Conservation (phyloP, 2,888 invertebrate species). For the Lumbricus terrestris region DNA sequence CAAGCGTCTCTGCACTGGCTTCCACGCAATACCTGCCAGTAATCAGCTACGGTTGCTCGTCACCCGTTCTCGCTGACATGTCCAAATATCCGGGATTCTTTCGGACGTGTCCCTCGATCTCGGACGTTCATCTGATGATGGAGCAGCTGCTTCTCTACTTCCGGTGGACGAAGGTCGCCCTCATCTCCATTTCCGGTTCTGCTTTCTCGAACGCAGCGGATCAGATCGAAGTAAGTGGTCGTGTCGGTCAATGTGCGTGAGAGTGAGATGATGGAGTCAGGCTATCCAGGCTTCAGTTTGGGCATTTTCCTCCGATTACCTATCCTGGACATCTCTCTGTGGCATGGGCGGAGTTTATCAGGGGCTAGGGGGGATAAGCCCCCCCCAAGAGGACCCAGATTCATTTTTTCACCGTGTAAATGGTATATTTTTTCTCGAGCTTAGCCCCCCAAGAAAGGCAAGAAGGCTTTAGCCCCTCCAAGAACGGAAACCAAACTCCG, state of each 20-base stretch:
- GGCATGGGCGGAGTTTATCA: too few relatives aligned
- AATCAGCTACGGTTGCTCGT: not conserved
- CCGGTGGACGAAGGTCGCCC: not conserved
- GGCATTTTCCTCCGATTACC: not conserved
- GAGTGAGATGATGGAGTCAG: not conserved
- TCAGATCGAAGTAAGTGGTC: not conserved
- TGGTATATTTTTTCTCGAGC: too few relatives aligned
- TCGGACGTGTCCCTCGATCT: not conserved
- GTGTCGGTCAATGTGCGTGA: too few relatives aligned
- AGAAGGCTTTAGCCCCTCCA: too few relatives aligned
- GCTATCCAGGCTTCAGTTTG: not conserved
- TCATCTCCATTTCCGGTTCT: not conserved
- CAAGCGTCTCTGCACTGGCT: not conserved
- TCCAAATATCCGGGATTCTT: not conserved
- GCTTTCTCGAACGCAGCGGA: not conserved
- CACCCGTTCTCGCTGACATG: not conserved
- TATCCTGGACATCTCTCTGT: not conserved
- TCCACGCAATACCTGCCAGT: not conserved
- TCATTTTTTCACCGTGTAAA: too few relatives aligned
- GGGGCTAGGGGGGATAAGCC: too few relatives aligned
- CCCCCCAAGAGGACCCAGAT: too few relatives aligned
- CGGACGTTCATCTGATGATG: not conserved
- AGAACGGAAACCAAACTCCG: too few relatives aligned
- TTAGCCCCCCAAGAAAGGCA: too few relatives aligned
- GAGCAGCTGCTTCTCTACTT: slow-evolving; percentile 10